Evolutionary conservation across 2,113 vertebrate genomes (phyloP).

Genomic region (Perca schrenkii): DNA sequence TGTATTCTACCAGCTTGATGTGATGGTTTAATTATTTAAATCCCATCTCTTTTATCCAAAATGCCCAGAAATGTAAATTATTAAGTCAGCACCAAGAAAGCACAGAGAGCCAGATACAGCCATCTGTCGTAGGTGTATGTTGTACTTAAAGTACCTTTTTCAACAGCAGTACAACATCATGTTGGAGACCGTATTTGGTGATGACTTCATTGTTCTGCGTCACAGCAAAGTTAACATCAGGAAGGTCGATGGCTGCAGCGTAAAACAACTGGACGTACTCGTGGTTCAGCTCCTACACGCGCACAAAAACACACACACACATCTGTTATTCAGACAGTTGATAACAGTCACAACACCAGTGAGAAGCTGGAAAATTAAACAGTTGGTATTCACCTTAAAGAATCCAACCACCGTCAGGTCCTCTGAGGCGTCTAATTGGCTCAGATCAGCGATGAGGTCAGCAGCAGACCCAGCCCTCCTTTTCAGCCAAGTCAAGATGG

Average conservation of each 20-base stretch:
- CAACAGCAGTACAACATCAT: constrained; percentile 87
- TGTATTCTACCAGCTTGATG: background rate
- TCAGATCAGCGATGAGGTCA: constrained; percentile 83
- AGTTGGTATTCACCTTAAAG: constrained; percentile 88
- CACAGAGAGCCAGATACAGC: background rate
- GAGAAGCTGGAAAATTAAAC: background rate
- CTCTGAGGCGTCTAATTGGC: constrained; percentile 80
- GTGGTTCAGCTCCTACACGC: constrained; percentile 84
- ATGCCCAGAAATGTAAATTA: background rate
- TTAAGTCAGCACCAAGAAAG: background rate
- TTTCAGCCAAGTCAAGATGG: constrained; percentile 91
- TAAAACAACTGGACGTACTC: constrained; percentile 84
- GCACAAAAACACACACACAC: constrained; percentile 51
- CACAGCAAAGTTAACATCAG: constrained; percentile 88
- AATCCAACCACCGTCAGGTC: constrained; percentile 90
- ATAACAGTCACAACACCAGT: background rate
- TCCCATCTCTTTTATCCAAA: background rate
- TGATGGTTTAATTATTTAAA: constrained; percentile 6
- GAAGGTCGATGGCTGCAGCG: constrained; percentile 85
- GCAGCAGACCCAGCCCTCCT: constrained; percentile 87
- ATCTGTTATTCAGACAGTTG: background rate
- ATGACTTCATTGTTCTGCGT: constrained; percentile 78
- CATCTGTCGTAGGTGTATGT: background rate
- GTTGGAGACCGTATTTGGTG: constrained; percentile 78
- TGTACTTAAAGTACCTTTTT: constrained; percentile 84